Conservation (phyloP, 2,888 invertebrate genomes). For the Chymomyza amoena region DNA sequence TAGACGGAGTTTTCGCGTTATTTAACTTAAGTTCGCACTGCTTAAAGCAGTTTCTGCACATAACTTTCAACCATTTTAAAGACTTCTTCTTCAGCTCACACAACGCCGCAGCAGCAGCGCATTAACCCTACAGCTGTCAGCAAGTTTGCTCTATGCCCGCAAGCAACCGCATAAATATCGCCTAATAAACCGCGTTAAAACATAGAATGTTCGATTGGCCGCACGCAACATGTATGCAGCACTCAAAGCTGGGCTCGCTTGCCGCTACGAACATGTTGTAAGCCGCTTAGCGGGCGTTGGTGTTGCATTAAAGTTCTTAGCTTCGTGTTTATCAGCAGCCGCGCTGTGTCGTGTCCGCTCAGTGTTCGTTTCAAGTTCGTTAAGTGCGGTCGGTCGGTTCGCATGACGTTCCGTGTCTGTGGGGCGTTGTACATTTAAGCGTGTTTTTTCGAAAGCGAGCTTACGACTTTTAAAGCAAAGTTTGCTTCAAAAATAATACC, state of each 20-base stretch:
- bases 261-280: conserved; percentile 35
- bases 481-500: no score
- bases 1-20: no score
- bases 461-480: no score
- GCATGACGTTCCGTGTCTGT: background rate
- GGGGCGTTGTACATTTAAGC: background rate
- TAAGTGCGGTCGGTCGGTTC: conserved; percentile 35
- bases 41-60: no score
- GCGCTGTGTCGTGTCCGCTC: conserved; percentile 49
- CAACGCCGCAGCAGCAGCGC: no score
- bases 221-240: conserved; percentile 46
- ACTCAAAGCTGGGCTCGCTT: conserved; percentile 1
- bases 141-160: no score
- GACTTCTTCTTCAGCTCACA: no score
- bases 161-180: background rate
- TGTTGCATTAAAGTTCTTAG: conserved; percentile 53
- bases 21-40: no score
- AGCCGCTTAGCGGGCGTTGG: conserved; percentile 21
- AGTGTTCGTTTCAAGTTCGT: conserved; percentile 68
- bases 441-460: background rate
- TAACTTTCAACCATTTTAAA: no score
- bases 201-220: conserved; percentile 53
- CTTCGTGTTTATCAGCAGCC: conserved; percentile 68
- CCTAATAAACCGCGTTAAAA: conserved; percentile 26
- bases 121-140: no score